Percentiles rank a stretch among this genome's conserved stretches.
phyloP scores from a whole-genome alignment of 1,140 invertebrate species.

The Lordiphosa clarofinis region DNA sequence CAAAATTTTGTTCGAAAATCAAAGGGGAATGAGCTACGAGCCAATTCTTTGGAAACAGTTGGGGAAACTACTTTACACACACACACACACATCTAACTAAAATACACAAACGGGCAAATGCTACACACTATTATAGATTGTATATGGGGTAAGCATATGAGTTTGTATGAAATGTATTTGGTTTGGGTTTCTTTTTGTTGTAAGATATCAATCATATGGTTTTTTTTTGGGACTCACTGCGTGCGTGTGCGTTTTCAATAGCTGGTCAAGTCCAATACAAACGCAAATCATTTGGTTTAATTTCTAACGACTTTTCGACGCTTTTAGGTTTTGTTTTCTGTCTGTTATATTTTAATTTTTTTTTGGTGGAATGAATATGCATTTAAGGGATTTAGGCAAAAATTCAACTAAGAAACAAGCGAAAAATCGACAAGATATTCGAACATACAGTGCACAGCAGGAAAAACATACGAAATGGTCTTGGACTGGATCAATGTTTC shows the following conservation, averaged over 20 bases:
- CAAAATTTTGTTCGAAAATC: background rate
- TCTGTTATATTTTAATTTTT: constrained; percentile 1
- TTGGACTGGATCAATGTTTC: too few relatives aligned
- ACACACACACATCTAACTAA: constrained; percentile 19
- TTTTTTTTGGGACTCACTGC: constrained; percentile 62
- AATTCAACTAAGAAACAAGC: constrained; percentile 7
- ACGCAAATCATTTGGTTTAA: constrained; percentile 68
- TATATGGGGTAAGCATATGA: constrained; percentile 51
- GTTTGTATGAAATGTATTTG: constrained; percentile 49
- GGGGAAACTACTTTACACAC: constrained; percentile 28
- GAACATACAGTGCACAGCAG: too few relatives aligned
- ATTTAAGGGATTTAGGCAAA: constrained; percentile 4
- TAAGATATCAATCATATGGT: constrained; percentile 15
- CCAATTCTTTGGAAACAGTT: constrained; percentile 12
- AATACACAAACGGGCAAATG: constrained; percentile 32
- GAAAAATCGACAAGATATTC: background rate
- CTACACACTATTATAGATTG: constrained; percentile 25
- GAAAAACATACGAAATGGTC: too few relatives aligned
- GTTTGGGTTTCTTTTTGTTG: constrained; percentile 26
- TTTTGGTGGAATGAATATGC: constrained; percentile 19
- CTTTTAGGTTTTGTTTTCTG: background rate
- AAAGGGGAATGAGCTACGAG: constrained; percentile 14
- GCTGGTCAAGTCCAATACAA: constrained; percentile 72
- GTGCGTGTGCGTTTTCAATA: constrained; percentile 67
- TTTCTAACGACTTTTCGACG: constrained; percentile 2